phyloP scores from a whole-genome alignment of 2,797 vertebrate species.

The Strix occidentalis region DNA sequence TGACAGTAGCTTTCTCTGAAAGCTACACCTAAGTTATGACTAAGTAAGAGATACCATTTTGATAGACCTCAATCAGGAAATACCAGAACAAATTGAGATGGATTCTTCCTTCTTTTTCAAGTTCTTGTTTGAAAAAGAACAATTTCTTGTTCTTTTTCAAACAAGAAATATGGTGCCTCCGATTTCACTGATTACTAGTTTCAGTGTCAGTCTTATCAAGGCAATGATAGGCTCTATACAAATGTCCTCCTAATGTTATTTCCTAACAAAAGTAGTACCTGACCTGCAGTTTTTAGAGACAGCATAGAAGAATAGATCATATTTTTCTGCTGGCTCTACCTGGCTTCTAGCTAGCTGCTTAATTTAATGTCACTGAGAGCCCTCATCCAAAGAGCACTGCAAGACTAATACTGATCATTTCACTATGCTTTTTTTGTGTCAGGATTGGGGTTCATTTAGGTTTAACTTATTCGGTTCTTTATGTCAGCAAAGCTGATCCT shows the following conservation, averaged over 20 bases:
- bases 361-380: constrained; percentile 67
- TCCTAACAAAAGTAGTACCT: constrained; percentile 69
- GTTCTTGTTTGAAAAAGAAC: too few species aligned
- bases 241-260: constrained; percentile 72
- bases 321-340: constrained; percentile 51
- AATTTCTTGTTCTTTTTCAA: constrained; percentile 66
- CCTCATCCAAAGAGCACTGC: constrained; percentile 25
- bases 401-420: constrained; percentile 40
- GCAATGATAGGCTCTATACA: constrained; percentile 70
- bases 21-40: constrained; percentile 53
- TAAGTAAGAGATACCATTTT: constrained; percentile 65
- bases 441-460: constrained; percentile 56
- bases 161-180: constrained; percentile 66
- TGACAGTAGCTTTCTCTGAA: constrained; percentile 54
- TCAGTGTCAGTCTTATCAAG: constrained; percentile 73
- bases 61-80: constrained; percentile 64
- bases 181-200: constrained; percentile 76
- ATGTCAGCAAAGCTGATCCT: constrained; percentile 28
- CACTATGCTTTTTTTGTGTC: background rate
- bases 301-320: constrained; percentile 47
- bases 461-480: constrained; percentile 21
- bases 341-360: constrained; percentile 52
- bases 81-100: constrained; percentile 68
- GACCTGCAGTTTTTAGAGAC: constrained; percentile 57
- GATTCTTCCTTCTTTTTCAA: constrained; percentile 55